Evolutionary conservation across 1,140 invertebrate species (phyloP), one percentile per base, ranked within the genome.

Genomic region (Drosophila jambulina): DNA sequence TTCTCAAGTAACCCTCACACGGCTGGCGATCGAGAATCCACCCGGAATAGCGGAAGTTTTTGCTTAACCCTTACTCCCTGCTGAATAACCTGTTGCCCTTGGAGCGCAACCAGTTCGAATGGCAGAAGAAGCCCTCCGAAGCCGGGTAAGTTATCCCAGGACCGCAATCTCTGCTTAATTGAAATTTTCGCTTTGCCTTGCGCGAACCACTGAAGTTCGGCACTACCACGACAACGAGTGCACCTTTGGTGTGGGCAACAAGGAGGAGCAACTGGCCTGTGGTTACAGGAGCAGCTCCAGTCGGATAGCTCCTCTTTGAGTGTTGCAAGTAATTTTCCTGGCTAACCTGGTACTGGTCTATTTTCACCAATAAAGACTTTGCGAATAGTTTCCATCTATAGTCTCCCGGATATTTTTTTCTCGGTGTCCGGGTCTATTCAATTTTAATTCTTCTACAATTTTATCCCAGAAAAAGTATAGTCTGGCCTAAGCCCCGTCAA

Each of bases 151-250:
- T 12, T 10, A 12, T 43, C 17, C 7, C 7, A 7, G 4, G 7
- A 23, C 5, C 4, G 1, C 4, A 0, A 29, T 36, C 27, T 10
- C 25, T 27, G n/a, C 17, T 49, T 1, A 49, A n/a, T 27, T n/a
- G 4, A 49, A n/a, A 0, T 12, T 6, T 3, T 13, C 8, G n/a
- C 53, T 79, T 74, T 15, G 53, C 21, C 0, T 4, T 85, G 9
- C 49, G 65, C 4, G 29, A 64, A 1, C 29, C 59, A 2, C 29
- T 63, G 9, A 42, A 72, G 25, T 42, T 77, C 7, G 82, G 8
- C 92, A 92, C 29, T 92, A 87, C 43, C 91, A 65, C 29, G 71
- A 80, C n/a, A 64, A 90, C 0, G 19, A 27, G n/a, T 90, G 80
- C 45, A 88, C 85, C 5, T 79, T 36, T 67, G 51, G 54, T 6